Percentiles rank a stretch among this genome's conserved stretches.
Conservation (phyloP, 2,113 vertebrate genomes). For the Mustela nigripes region DNA sequence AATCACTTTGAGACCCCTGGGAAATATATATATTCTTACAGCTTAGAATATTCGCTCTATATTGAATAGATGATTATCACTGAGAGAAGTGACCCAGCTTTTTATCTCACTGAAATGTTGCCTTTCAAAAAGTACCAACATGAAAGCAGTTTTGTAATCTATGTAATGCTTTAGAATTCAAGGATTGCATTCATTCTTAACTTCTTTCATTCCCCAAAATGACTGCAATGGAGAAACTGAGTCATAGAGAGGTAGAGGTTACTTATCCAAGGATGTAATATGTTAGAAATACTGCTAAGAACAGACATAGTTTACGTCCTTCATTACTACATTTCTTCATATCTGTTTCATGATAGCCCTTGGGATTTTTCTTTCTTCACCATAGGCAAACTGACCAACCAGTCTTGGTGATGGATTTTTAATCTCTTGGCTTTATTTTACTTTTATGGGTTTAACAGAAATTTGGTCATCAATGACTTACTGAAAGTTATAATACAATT, state of each 20-base stretch:
- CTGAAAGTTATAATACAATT: not conserved
- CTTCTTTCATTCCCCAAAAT: slow-evolving; percentile 14
- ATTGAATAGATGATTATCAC: not conserved
- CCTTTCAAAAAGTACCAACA: not conserved
- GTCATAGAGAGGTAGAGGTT: not conserved
- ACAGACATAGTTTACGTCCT: not conserved
- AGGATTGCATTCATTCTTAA: not conserved
- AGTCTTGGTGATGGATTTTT: not conserved
- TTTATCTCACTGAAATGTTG: not conserved
- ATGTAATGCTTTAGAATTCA: slow-evolving; percentile 30
- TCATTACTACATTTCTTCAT: not conserved
- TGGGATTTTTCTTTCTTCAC: not conserved
- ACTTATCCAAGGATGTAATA: not conserved
- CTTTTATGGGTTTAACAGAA: not conserved
- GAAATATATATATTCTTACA: not conserved
- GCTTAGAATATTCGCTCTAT: not conserved
- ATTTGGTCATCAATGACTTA: not conserved
- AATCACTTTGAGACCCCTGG: not conserved
- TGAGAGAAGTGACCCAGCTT: not conserved
- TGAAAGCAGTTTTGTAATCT: not conserved
- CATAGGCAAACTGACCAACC: not conserved
- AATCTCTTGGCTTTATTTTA: not conserved
- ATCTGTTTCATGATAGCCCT: not conserved
- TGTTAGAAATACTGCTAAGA: not conserved
- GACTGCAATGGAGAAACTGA: not conserved